These are phyloP conservation scores for Lacanobia oleracea DNA, from an alignment of 2,888 invertebrate genomes.

Conservation along the genomic window DNA sequence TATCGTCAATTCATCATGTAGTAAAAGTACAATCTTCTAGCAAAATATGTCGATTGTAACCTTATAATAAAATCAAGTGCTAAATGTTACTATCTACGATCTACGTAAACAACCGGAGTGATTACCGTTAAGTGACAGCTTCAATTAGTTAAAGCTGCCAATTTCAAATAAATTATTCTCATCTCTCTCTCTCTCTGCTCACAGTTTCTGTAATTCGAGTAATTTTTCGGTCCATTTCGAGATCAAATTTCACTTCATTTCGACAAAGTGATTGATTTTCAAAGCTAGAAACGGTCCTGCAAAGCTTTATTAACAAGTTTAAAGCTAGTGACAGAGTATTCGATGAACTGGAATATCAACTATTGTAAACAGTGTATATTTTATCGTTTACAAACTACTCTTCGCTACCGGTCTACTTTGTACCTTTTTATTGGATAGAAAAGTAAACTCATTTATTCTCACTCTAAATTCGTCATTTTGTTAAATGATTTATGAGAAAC, in stretches of 20 bases:
- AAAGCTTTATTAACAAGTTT: conserved; percentile 30
- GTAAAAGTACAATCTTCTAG: too few species aligned
- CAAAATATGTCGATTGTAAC: background rate
- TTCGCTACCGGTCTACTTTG: background rate
- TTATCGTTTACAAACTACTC: background rate
- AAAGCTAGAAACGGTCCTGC: conserved; percentile 7
- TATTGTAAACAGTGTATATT: background rate
- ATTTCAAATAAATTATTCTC: conserved; percentile 42
- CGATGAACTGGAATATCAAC: background rate
- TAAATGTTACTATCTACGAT: background rate
- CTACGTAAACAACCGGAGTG: conserved; percentile 9
- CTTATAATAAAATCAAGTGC: background rate
- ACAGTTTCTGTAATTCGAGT: conserved; percentile 34
- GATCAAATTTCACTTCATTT: conserved; percentile 41
- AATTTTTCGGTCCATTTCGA: conserved; percentile 30
- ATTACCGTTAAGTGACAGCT: conserved; percentile 23
- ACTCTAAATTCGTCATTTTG: conserved; percentile 68
- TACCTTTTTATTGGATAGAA: conserved; percentile 23
- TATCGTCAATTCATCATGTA: background rate
- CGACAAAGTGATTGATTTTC: conserved; percentile 44
- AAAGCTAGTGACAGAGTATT: background rate
- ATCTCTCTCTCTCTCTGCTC: conserved; percentile 12
- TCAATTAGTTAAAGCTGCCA: conserved; percentile 29
- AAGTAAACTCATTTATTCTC: conserved; percentile 63
- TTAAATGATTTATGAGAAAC: conserved; percentile 70